Percentiles rank a stretch among this genome's conserved stretches.
Evolutionary conservation across 2,113 vertebrate genomes (phyloP).

Genomic region (Coregonus clupeaformis): DNA sequence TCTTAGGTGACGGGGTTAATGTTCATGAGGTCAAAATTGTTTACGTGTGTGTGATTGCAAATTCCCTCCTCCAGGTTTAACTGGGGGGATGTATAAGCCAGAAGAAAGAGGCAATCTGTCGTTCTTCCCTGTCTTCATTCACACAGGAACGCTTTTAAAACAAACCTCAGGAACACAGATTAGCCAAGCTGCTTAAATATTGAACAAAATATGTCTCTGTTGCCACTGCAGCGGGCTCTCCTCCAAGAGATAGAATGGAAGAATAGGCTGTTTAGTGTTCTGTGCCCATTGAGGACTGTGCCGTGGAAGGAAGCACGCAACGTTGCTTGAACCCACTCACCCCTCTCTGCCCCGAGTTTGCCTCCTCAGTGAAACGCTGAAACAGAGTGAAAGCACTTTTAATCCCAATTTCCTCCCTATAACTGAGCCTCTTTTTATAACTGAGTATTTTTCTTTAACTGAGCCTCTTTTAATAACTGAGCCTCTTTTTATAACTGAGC

Average conservation of each 20-base stretch:
- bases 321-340: conserved; percentile 62
- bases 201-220: conserved; percentile 56
- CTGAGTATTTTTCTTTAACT: too few species aligned
- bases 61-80: not conserved
- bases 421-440: conserved; percentile 18
- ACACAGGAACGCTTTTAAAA: conserved; percentile 53
- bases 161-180: conserved; percentile 66
- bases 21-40: not conserved
- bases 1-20: not conserved
- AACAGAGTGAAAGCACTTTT: conserved; percentile 41
- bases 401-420: conserved; percentile 62
- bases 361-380: conserved; percentile 32
- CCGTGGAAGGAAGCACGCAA: conserved; percentile 10
- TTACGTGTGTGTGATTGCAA: conserved; percentile 26
- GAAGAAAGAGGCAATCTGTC: conserved; percentile 42
- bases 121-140: conserved; percentile 41
- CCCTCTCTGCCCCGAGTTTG: conserved; percentile 42
- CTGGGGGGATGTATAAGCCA: not conserved
- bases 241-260: conserved; percentile 47
- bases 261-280: conserved; percentile 25
- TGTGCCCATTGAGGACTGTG: conserved; percentile 29
- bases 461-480: too few species aligned
- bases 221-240: conserved; percentile 44
- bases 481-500: too few species aligned
- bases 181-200: conserved; percentile 68